Evolutionary conservation across 2,888 invertebrate genomes (phyloP).

Genomic region (Brachyptera risi): DNA sequence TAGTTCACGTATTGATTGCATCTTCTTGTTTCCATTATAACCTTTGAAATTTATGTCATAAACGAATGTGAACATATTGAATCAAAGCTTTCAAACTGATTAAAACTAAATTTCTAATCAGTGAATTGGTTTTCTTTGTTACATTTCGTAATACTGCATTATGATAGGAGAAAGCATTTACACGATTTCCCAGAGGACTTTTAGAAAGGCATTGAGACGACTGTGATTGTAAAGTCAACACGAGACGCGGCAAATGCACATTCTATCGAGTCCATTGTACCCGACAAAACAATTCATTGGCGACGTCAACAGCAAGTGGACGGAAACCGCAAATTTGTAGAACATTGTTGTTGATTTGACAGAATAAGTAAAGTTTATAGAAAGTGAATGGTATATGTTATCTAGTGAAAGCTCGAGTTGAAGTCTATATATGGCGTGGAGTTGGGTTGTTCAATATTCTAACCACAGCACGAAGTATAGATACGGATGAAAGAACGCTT

Average conservation of each 20-base stretch:
- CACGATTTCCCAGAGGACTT: constrained; percentile 9
- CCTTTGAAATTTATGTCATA: too few relatives aligned
- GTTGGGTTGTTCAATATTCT: too few relatives aligned
- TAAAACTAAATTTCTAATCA: constrained; percentile 6
- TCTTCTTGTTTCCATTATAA: too few relatives aligned
- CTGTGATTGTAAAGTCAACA: background rate
- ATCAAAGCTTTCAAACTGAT: constrained; percentile 7
- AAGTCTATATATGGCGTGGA: background rate
- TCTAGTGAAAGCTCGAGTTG: background rate
- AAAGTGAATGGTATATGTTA: background rate
- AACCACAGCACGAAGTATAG: too few relatives aligned
- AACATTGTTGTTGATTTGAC: background rate
- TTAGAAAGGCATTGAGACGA: too few relatives aligned
- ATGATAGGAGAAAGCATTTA: constrained; percentile 1
- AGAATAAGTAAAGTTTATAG: background rate
- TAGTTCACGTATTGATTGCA: background rate
- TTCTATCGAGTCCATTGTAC: background rate
- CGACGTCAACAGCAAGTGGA: background rate
- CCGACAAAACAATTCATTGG: background rate
- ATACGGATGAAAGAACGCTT: too few relatives aligned
- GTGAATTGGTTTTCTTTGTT: constrained; percentile 13
- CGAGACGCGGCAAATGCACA: too few relatives aligned
- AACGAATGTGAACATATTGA: too few relatives aligned
- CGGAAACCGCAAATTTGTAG: background rate
- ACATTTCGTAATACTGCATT: background rate